Conservation (phyloP, 2,797 vertebrate genomes). For the Microctenopoma steveboyesi region DNA sequence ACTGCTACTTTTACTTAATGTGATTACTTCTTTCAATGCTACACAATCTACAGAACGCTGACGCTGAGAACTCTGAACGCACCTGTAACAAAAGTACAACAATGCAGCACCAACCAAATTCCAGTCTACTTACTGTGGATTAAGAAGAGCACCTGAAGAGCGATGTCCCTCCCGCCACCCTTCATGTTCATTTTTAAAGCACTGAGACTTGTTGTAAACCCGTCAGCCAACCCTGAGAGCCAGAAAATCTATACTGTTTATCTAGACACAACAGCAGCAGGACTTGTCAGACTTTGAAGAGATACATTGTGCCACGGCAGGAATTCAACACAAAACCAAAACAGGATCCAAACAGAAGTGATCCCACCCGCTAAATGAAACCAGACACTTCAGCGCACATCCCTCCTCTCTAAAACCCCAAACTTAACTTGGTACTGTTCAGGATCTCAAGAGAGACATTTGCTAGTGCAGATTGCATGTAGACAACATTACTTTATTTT, state of each 20-base stretch:
- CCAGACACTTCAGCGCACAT: conserved; percentile 51
- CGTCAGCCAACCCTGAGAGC: conserved; percentile 11
- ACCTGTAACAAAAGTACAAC: not conserved
- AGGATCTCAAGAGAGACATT: not conserved
- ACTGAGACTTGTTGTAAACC: conserved; percentile 18
- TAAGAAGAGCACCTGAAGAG: conserved; percentile 62
- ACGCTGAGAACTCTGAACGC: no score
- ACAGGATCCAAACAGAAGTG: conserved; percentile 37
- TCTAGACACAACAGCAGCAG: conserved; percentile 43
- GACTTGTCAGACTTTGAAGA: conserved; percentile 2
- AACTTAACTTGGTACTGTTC: not conserved
- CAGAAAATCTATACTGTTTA: not conserved
- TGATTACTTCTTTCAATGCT: no score
- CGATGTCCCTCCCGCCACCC: conserved; percentile 30
- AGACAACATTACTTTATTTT: no score
- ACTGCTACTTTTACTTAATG: no score
- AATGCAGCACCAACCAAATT: not conserved
- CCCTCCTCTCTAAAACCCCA: conserved; percentile 22
- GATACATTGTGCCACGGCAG: conserved; percentile 16
- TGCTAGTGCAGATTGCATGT: not conserved
- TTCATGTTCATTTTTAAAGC: conserved; percentile 34
- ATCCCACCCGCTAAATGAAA: conserved; percentile 68
- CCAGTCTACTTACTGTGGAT: conserved; percentile 75
- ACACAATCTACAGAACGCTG: no score
- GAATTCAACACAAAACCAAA: conserved; percentile 46